Evolutionary conservation across 2,888 invertebrate genomes (phyloP), one percentile per base, ranked within the genome.

Genomic region (Rhorus exstirpatorius): DNA sequence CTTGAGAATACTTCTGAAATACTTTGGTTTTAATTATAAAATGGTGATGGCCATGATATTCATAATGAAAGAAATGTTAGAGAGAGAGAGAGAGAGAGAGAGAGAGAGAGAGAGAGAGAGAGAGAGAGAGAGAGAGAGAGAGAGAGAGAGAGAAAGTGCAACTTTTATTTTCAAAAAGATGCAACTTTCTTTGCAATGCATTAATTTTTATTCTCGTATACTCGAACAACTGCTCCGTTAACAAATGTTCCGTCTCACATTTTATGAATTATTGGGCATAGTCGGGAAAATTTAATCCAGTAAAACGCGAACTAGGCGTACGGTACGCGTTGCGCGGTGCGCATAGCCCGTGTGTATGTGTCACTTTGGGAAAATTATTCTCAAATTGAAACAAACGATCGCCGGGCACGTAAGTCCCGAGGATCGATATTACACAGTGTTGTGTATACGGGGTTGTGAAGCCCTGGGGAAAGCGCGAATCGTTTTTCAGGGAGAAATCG

Each of bases 341-440:
- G 41, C 44, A 41, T 17, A 53, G 82, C 38, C 71, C n/a, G n/a
- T n/a, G n/a, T n/a, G 35, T 65, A 17, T 58, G 41, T 53, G 82
- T 79, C 82, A 76, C 82, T 83, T 76, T 38, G 79, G 67, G 79
- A 79, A 83, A 83, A 83, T 83, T 83, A 83, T 83, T 81, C 81
- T 83, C 81, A 87, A 90, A 90, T 91, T 89, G 88, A 90, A 88
- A 91, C 84, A 89, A 90, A 91, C 83, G 88, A 88, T 84, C 79
- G 61, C 14, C 41, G 75, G 71, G 60, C 82, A 83, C 82, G 82
- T 82, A 61, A 83, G 82, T 72, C 76, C 53, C 67, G 71, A 71
- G 71, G 79, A 79, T 83, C 82, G 82, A 83, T 83, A 83, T 76
- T 60, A 49, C 31, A 72, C 41, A 10, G 60, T 79, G 38, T n/a